Base-by-base conservation (phyloP, 2,888 invertebrate species). In the Onchidella celtica region DNA sequence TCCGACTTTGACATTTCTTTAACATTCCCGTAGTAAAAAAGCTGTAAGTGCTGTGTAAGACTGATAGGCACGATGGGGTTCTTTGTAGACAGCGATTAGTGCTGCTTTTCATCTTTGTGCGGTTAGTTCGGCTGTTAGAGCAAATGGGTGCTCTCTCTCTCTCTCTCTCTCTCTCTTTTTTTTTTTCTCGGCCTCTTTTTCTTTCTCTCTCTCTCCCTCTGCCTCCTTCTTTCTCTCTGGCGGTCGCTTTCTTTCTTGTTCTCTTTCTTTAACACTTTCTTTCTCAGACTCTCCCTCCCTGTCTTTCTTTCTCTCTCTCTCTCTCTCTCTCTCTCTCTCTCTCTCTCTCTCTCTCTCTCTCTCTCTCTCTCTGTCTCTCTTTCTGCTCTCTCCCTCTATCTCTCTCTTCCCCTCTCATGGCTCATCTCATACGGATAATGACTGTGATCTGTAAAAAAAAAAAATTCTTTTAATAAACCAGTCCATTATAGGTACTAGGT, bases 271-370 rank as follows among this genome's bases (percentile, higher is more conserved):
- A 6, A 11, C 17, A 11, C 55, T 27, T 40, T 27, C 70, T 59
- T 65, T 65, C 34, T 55, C 65, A 65, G 72, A 14, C 36, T 55
- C 65, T 65, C 47, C n/a, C n/a, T n/a, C 47, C 32, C 47, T 55
- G 47, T 29, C 47, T 21, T 27, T 24, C 34, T 24, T 24, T 57
- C 32, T 78, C 55, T 32, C n/a, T 65, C 40, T 3, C 27, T 32
- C 29, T 34, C 55, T 40, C 79, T n/a, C 36, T 6, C 63, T 29
- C 36, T 38, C 63, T 72, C 68, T 38, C 24, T 40, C 47, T 40
- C 68, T 61, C 63, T 29, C 29, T 24, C 76, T 66, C 66, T n/a
- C 29, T 76, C 66, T 66, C n/a, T 57, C 32, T 57, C 57, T 73
- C 73, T 57, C 29, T 34, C 40, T 47, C 66, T 66, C 59, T 27